Evolutionary conservation across 2,113 vertebrate species (phyloP).

Genomic region (Capreolus pygargus): DNA sequence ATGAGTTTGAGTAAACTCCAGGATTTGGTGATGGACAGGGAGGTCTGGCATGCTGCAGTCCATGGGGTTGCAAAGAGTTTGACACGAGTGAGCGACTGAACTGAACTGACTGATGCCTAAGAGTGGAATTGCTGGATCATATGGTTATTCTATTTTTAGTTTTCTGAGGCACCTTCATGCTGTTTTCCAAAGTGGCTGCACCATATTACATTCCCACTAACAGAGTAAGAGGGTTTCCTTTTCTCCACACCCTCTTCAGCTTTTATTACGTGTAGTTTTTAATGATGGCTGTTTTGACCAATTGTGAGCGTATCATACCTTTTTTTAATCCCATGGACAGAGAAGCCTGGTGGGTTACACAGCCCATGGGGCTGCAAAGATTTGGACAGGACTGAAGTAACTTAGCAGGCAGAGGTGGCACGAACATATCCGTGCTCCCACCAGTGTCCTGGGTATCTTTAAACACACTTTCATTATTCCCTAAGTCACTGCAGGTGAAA

Average conservation of each 20-base stretch:
- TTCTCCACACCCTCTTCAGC: not conserved
- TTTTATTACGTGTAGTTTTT: not conserved
- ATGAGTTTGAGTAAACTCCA: not conserved
- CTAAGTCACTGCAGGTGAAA: not conserved
- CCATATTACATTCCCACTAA: not conserved
- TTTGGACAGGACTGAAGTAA: not conserved
- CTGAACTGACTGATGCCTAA: not conserved
- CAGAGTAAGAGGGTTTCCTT: not conserved
- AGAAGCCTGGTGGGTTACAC: not conserved
- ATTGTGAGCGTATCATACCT: not conserved
- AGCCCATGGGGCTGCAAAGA: not conserved
- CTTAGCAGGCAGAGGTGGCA: not conserved
- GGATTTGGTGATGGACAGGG: not conserved
- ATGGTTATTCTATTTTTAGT: not conserved
- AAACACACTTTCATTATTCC: not conserved
- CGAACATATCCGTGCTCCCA: not conserved
- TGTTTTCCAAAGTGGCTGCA: not conserved
- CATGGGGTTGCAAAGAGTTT: accelerated
- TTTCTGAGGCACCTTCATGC: not conserved
- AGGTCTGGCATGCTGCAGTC: not conserved
- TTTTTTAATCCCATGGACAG: not conserved
- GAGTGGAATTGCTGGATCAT: not conserved
- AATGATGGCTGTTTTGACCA: not conserved
- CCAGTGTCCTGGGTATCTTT: not conserved
- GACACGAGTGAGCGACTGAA: not conserved